Evolutionary conservation across 2,888 invertebrate species (phyloP), one percentile per base, ranked within the genome.

Genomic region (Macaria notata): DNA sequence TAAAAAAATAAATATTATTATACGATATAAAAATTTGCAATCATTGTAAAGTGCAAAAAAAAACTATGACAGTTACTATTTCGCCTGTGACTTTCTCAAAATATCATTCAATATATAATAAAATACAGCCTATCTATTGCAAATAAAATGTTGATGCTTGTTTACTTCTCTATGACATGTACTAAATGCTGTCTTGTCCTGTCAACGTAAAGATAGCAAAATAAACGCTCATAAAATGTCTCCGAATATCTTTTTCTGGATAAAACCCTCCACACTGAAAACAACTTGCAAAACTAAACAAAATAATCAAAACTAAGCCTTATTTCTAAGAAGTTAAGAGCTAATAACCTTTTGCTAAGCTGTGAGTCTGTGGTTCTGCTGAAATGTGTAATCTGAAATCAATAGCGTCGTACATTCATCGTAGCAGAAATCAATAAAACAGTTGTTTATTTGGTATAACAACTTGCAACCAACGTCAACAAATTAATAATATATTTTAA

Each of bases 181-280:
- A 46, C 57, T 57, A 57, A 57, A 57, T 50, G 53, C 49, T 55
- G 50, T 59, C 56, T 54, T 50, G 57, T 59, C 59, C 54, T 55
- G 58, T 48, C 67, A 63, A 62, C 62, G 31, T 36, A 54, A 50
- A 73, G 73, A 75, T 75, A 75, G 71, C 72, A 69, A 50, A 54
- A 70, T 33, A 73, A 76, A 70, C 63, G 73, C 60, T 70, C 73
- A 71, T 78, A 78, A 78, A 78, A 68, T 74, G 69, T 70, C 74
- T 59, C 62, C 67, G 66, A 73, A 77, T 50, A 54, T 54, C 36
- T 43, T 48, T 48, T 47, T 41, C 33, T 7, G 33, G 41, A 45
- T 46, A 29, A 46, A 48, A 31, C 42, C 46, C 46, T 36, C 4
- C 3, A 31, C 29, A 19, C 0, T 5, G n/a, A 19, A 50, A 31